Conservation (phyloP, 2,888 invertebrate species). For the Theretra japonica region DNA sequence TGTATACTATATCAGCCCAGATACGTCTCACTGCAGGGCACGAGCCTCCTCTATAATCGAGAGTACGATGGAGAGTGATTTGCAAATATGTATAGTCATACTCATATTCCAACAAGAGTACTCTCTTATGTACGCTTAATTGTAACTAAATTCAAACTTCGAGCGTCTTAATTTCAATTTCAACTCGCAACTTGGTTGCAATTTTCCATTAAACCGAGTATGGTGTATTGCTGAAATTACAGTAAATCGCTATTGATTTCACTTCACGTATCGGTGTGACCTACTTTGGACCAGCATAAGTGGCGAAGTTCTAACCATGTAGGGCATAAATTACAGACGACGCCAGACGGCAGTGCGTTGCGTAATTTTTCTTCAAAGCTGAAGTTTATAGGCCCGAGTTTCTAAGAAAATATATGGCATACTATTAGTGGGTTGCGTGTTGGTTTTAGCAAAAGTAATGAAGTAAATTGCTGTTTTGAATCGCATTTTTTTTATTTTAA, state of each 20-base stretch:
- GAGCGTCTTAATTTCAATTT: background rate
- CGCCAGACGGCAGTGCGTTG: slow-evolving; percentile 7
- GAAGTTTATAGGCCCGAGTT: slow-evolving; percentile 11
- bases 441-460: background rate
- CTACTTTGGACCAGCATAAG: slow-evolving; percentile 22
- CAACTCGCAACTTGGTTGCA: background rate
- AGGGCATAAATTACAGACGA: slow-evolving; percentile 24
- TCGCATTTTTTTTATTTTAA: no score
- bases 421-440: background rate
- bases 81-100: no score
- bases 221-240: slow-evolving; percentile 22
- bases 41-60: no score
- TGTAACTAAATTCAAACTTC: background rate
- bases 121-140: background rate
- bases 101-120: no score
- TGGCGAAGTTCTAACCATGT: slow-evolving; percentile 16
- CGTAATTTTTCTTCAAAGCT: slow-evolving; percentile 15
- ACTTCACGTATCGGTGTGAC: slow-evolving; percentile 16
- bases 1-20: no score
- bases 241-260: slow-evolving; percentile 26
- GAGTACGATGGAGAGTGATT: no score
- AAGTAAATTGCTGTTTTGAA: background rate
- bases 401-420: slow-evolving; percentile 2
- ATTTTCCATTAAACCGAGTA: slow-evolving; percentile 8
- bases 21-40: no score